A percentile compares a stretch with the other conserved stretches of the same genome.
These are phyloP conservation scores for Oreamnos americanus DNA, from an alignment of 2,113 vertebrate species.

Conservation along the genomic window DNA sequence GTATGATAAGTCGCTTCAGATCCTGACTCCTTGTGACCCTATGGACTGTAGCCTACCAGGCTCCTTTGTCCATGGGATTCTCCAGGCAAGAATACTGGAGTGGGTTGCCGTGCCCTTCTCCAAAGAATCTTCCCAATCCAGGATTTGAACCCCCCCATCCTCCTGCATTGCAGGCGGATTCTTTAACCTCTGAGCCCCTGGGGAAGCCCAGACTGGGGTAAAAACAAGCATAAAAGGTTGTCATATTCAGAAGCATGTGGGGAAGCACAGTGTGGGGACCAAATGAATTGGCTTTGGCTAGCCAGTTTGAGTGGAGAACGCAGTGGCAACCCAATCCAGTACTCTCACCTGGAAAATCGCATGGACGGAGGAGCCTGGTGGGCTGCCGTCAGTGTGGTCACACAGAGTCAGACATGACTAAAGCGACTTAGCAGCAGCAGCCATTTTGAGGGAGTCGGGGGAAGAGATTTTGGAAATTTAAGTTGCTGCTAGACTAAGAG, in stretches of 20 bases:
- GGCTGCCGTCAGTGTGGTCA: not conserved
- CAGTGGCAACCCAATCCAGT: not conserved
- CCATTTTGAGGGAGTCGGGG: not conserved
- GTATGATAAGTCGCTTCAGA: not conserved
- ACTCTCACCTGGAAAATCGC: not conserved
- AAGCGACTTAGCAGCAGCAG: not conserved
- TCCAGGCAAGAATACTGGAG: not conserved
- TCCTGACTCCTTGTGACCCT: not conserved
- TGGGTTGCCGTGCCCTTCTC: not conserved
- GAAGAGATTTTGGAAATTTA: not conserved
- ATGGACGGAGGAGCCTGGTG: not conserved
- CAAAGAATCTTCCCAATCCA: not conserved
- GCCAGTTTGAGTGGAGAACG: not conserved
- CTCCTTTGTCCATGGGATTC: not conserved
- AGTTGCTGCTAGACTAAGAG: not conserved
- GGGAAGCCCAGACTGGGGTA: not conserved
- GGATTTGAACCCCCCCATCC: not conserved
- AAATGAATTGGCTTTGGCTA: not conserved
- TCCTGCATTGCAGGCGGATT: not conserved
- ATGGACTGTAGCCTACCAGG: not conserved
- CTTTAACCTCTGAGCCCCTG: not conserved
- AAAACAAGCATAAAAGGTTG: not conserved
- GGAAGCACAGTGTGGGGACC: not conserved
- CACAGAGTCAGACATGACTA: not conserved
- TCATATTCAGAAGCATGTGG: not conserved